These are phyloP conservation scores for Coracopsis vasa DNA, from an alignment of 2,113 vertebrate species.

Conservation along the genomic window DNA sequence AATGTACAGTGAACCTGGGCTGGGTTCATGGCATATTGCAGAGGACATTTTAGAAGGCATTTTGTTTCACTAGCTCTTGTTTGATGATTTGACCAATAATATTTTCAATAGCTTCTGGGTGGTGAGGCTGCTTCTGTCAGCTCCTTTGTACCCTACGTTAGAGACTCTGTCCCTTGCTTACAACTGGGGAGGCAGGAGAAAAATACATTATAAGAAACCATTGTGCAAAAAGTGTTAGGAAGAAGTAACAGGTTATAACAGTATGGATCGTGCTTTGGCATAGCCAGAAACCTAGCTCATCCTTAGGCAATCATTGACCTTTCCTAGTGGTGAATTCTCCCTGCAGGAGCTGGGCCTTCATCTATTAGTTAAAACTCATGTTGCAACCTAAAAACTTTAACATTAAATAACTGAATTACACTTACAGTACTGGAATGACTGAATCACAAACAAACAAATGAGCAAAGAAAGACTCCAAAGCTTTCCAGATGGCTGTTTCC, in stretches of 20 bases:
- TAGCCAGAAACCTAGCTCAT: background rate
- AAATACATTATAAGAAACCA: background rate
- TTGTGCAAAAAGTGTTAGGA: background rate
- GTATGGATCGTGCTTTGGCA: background rate
- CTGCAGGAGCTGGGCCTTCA: background rate
- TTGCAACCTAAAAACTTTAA: conserved; percentile 16
- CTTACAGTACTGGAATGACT: background rate
- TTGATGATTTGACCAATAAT: background rate
- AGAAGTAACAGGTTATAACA: background rate
- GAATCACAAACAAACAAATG: conserved; percentile 60
- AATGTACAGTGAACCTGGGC: background rate
- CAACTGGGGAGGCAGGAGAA: background rate
- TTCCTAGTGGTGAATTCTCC: background rate
- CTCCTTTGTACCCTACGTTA: background rate
- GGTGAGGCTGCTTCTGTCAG: background rate
- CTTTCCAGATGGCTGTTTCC: conserved; percentile 63
- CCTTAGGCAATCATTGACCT: background rate
- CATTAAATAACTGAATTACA: conserved; percentile 19
- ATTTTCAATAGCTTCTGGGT: background rate
- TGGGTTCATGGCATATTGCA: background rate
- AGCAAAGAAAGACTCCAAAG: conserved; percentile 49
- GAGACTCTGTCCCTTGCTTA: background rate
- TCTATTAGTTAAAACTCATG: background rate
- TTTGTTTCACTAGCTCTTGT: background rate
- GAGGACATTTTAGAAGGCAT: background rate